These are phyloP conservation scores for Carcharodon carcharias DNA, from an alignment of 2,797 vertebrate species.

Conservation along the genomic window DNA sequence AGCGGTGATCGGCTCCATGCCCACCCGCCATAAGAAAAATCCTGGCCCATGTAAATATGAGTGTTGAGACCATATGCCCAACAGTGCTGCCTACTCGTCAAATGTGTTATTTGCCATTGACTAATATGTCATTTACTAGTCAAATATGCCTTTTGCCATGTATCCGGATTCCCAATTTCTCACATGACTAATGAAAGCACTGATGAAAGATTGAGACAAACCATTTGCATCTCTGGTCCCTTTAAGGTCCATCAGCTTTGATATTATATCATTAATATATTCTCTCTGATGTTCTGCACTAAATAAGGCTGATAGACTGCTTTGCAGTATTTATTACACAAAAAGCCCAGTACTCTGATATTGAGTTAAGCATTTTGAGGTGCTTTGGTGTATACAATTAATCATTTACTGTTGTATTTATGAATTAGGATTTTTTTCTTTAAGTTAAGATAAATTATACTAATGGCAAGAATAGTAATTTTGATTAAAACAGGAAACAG, in stretches of 20 bases:
- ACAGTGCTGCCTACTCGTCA: background rate
- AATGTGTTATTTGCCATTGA: too few relatives aligned
- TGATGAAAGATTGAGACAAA: background rate
- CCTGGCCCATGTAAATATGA: background rate
- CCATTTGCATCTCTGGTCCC: background rate
- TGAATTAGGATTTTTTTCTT: background rate
- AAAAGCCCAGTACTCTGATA: background rate
- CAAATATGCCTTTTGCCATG: background rate
- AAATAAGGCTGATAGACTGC: background rate
- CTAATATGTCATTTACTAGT: background rate
- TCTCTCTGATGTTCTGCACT: background rate
- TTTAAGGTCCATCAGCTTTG: background rate
- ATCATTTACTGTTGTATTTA: background rate
- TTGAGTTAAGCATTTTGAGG: background rate
- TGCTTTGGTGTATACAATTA: background rate
- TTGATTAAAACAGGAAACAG: background rate
- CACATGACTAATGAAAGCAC: background rate
- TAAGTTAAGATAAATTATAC: background rate
- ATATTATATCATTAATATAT: constrained; percentile 1
- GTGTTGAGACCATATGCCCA: background rate
- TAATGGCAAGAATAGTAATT: background rate
- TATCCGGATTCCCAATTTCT: background rate
- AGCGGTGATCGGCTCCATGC: too few relatives aligned
- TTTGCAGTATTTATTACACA: background rate
- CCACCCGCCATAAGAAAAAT: too few relatives aligned